Conservation (phyloP, 2,113 vertebrate species). For the Rhinogobius similis region DNA sequence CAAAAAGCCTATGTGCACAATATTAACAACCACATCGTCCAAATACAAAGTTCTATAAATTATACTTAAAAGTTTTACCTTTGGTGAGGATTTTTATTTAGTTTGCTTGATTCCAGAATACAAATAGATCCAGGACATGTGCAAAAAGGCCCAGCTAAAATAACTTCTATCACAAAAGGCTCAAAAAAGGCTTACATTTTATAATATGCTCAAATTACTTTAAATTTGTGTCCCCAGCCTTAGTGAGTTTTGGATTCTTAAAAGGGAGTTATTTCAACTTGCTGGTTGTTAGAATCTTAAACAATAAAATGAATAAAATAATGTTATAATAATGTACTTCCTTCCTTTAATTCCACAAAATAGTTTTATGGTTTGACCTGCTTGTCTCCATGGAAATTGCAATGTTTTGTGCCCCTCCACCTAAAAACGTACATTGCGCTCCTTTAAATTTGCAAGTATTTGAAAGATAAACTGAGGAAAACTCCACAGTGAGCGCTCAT, state of each 20-base stretch:
- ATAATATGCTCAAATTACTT: background rate
- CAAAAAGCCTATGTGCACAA: conserved; percentile 10
- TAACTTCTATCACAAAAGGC: background rate
- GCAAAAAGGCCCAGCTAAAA: background rate
- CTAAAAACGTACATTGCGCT: background rate
- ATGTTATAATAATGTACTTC: no score
- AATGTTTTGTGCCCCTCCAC: no score
- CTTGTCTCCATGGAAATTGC: no score
- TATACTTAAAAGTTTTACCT: background rate
- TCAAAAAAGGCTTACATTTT: background rate
- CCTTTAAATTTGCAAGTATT: background rate
- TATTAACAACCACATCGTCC: background rate
- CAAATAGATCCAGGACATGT: background rate
- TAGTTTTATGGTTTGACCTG: no score
- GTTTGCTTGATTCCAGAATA: background rate
- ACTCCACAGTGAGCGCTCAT: background rate
- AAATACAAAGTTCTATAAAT: background rate
- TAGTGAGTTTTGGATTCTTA: no score
- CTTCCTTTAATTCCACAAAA: no score
- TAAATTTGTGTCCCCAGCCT: no score
- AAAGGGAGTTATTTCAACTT: no score
- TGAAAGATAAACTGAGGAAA: background rate
- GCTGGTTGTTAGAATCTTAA: no score
- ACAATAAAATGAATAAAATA: no score
- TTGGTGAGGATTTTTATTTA: background rate